Percentiles rank a stretch among this genome's conserved stretches.
These are phyloP conservation scores for Scalopus aquaticus DNA, from an alignment of 2,113 vertebrate species.

Conservation along the genomic window DNA sequence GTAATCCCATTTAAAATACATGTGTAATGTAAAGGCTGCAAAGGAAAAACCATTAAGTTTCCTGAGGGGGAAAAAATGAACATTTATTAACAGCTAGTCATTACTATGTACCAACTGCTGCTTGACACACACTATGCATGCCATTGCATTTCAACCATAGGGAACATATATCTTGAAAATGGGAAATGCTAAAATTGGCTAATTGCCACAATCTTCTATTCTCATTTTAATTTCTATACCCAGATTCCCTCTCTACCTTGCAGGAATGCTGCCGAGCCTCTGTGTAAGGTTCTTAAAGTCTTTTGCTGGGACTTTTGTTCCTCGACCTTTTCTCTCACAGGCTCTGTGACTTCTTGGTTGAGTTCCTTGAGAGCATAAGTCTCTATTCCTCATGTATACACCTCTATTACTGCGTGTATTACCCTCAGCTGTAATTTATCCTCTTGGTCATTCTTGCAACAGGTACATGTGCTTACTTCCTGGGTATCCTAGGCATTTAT, in stretches of 20 bases:
- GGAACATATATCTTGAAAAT: neutral
- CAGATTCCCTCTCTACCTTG: neutral
- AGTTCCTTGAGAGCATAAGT: neutral
- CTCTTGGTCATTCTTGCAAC: neutral
- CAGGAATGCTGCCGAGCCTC: neutral
- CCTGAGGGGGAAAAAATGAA: neutral
- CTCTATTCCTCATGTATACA: accelerated
- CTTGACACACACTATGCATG: neutral
- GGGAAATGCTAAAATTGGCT: too few species aligned
- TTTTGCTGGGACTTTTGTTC: neutral
- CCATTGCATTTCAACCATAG: neutral
- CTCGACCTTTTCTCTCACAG: neutral
- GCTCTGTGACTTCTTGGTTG: neutral
- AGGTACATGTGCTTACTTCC: neutral
- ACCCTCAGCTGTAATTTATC: neutral
- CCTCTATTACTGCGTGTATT: neutral
- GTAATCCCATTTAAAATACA: neutral
- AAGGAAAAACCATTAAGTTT: neutral
- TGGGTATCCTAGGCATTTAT: neutral
- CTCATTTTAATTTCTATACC: neutral
- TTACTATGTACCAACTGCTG: neutral
- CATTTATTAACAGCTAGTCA: neutral
- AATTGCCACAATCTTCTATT: neutral
- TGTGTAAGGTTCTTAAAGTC: neutral
- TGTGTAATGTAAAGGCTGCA: neutral